Evolutionary conservation across 2,797 vertebrate species (phyloP).

Genomic region (Etheostoma perlongum): DNA sequence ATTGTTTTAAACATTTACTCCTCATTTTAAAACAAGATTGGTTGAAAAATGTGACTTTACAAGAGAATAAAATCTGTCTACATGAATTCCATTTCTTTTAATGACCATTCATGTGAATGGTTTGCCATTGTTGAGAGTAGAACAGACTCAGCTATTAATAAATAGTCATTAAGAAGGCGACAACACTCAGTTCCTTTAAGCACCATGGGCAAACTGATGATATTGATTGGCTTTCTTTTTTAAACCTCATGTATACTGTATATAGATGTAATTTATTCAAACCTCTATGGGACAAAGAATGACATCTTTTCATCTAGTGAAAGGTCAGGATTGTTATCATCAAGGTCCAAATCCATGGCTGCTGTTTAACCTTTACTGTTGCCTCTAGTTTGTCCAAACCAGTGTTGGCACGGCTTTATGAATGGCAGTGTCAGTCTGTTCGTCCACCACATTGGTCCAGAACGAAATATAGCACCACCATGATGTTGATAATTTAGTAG

Average conservation of each 20-base stretch:
- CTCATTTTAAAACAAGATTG: constrained; percentile 1
- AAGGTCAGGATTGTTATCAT: constrained; percentile 33
- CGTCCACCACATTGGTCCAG: neutral
- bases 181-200: constrained; percentile 43
- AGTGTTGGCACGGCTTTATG: neutral
- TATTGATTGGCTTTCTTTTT: constrained; percentile 58
- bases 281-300: neutral
- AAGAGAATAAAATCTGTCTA: constrained; percentile 18
- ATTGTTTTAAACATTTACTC: constrained; percentile 7
- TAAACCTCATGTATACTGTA: constrained; percentile 47
- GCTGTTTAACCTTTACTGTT: constrained; percentile 14
- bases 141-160: constrained; percentile 38
- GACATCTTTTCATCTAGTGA: constrained; percentile 19
- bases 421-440: neutral
- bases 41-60: neutral
- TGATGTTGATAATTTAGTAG: too few species aligned
- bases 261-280: constrained; percentile 32
- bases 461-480: neutral
- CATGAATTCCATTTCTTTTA: constrained; percentile 12
- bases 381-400: neutral
- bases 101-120: constrained; percentile 3
- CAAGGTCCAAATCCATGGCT: neutral
- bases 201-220: constrained; percentile 34
- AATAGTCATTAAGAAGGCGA: constrained; percentile 58
- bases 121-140: constrained; percentile 14